phyloP scores from a whole-genome alignment of 2,113 vertebrate species.

The Bagarius yarrelli region DNA sequence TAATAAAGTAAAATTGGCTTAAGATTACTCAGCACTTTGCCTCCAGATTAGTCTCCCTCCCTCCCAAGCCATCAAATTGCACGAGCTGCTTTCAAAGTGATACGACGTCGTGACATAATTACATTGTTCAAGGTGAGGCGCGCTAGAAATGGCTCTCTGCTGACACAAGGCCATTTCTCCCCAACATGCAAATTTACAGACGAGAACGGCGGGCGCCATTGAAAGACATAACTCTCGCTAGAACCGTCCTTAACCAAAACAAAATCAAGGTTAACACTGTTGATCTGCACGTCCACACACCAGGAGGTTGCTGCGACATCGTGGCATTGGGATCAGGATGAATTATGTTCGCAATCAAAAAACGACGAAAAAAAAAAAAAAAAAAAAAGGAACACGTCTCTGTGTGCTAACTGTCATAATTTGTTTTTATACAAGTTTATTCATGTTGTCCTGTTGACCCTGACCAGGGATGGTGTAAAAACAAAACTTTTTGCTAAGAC shows the following conservation, averaged over 20 bases:
- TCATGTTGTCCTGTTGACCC: neutral
- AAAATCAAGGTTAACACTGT: slow-evolving; percentile 39
- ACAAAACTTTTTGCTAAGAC: neutral
- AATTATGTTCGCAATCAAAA: slow-evolving; percentile 17
- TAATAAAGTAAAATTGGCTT: slow-evolving; percentile 83
- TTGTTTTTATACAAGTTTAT: neutral
- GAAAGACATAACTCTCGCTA: slow-evolving; percentile 26
- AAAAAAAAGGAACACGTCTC: neutral
- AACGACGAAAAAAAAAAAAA: slow-evolving; percentile 6
- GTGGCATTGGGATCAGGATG: neutral
- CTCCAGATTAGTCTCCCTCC: slow-evolving; percentile 66
- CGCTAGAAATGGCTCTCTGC: slow-evolving; percentile 50
- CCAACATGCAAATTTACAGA: slow-evolving; percentile 54
- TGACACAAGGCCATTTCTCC: slow-evolving; percentile 59
- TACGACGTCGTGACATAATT: slow-evolving; percentile 54
- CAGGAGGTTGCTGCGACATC: slow-evolving; percentile 38
- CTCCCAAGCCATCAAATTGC: slow-evolving; percentile 56
- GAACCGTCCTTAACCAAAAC: slow-evolving; percentile 27
- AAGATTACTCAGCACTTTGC: slow-evolving; percentile 84
- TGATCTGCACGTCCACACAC: slow-evolving; percentile 36
- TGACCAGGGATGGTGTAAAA: neutral
- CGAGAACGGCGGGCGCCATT: slow-evolving; percentile 32
- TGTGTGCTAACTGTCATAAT: slow-evolving; percentile 28
- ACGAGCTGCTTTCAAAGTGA: slow-evolving; percentile 55
- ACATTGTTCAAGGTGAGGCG: slow-evolving; percentile 54